Percentiles rank a stretch among this genome's conserved stretches.
These are phyloP conservation scores for Clavelina lepadiformis DNA, from an alignment of 23 tunicate species.

Conservation along the genomic window DNA sequence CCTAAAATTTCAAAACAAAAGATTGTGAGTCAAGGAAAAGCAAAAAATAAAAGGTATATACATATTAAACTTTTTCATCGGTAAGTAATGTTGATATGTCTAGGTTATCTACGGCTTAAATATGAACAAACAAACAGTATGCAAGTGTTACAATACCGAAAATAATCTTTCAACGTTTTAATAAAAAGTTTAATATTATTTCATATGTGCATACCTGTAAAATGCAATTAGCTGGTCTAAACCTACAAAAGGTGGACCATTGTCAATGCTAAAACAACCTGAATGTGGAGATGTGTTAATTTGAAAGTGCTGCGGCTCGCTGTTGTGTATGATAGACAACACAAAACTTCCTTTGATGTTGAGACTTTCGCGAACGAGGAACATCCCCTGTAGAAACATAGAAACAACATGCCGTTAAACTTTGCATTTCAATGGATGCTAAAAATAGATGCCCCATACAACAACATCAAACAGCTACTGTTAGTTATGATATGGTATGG, in stretches of 20 bases:
- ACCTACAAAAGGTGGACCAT: slow-evolving; percentile 98
- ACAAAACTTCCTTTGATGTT: slow-evolving; percentile 83
- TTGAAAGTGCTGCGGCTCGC: slow-evolving; percentile 81
- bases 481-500: not conserved
- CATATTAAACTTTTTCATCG: too few species aligned
- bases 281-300: slow-evolving; percentile 84
- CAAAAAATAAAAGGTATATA: not conserved
- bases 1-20: slow-evolving; percentile 7
- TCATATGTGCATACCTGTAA: slow-evolving; percentile 51
- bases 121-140: too few species aligned
- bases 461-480: not conserved
- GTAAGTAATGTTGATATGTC: too few species aligned
- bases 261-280: slow-evolving; percentile 91
- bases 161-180: too few species aligned
- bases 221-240: slow-evolving; percentile 80
- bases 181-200: too few species aligned
- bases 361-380: slow-evolving; percentile 84
- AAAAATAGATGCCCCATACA: not conserved
- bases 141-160: too few species aligned
- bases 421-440: not conserved
- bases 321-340: slow-evolving; percentile 74
- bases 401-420: not conserved
- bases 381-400: slow-evolving; percentile 56
- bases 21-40: not conserved
- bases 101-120: too few species aligned